These are phyloP conservation scores for Leptonema lineaticorne DNA, from an alignment of 1,140 invertebrate species.

Conservation along the genomic window DNA sequence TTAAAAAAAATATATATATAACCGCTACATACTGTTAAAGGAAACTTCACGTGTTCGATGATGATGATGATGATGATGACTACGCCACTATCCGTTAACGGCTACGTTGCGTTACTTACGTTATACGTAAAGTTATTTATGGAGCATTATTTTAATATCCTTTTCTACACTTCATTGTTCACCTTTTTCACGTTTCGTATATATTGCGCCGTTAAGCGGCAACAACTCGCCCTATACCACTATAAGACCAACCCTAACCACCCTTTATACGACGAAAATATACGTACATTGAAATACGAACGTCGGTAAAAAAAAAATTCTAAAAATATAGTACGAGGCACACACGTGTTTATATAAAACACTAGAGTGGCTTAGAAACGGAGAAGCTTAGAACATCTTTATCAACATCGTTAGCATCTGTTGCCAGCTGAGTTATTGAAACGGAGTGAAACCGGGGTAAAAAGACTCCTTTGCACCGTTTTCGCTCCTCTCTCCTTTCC, in stretches of 20 bases:
- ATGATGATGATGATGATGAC: too few species aligned
- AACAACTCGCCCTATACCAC: conserved; percentile 6
- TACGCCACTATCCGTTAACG: not conserved
- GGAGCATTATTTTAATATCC: conserved; percentile 19
- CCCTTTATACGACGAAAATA: too few species aligned
- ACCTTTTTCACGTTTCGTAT: conserved; percentile 14
- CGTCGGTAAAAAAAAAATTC: not conserved
- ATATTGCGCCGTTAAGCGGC: conserved; percentile 14
- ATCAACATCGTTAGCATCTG: conserved; percentile 33
- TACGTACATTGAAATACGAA: not conserved
- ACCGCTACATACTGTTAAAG: not conserved
- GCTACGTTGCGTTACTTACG: not conserved
- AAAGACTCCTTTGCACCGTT: not conserved
- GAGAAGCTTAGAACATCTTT: conserved; percentile 28
- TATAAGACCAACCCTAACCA: too few species aligned
- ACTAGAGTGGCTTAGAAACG: conserved; percentile 11
- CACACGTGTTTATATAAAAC: not conserved
- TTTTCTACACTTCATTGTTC: conserved; percentile 17
- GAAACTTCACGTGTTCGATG: conserved; percentile 1
- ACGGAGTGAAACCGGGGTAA: conserved; percentile 7
- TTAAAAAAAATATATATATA: not conserved
- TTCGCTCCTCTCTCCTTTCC: too few species aligned
- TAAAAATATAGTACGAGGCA: conserved; percentile 7
- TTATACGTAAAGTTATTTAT: conserved; percentile 12
- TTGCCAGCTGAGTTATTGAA: conserved; percentile 31